These are phyloP conservation scores for Chaetodon trifascialis DNA, from an alignment of 2,113 vertebrate genomes.

Conservation along the genomic window DNA sequence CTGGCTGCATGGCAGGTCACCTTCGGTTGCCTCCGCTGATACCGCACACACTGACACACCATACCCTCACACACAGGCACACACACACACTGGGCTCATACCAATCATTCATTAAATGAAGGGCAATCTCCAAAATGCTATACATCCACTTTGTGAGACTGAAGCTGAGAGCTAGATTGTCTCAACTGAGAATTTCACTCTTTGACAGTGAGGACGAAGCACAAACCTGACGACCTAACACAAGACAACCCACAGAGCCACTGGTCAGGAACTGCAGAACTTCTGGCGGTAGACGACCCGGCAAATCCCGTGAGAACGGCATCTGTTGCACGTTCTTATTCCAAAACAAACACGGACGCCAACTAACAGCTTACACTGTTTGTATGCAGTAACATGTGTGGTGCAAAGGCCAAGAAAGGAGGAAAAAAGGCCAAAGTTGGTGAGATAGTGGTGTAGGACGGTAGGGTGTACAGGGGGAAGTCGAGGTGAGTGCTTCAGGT, in stretches of 20 bases:
- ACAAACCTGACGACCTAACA: not conserved
- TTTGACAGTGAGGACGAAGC: not conserved
- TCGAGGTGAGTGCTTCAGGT: no score
- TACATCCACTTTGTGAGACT: not conserved
- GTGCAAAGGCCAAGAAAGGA: not conserved
- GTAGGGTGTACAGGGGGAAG: no score
- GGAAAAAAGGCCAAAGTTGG: not conserved
- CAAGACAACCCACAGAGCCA: not conserved
- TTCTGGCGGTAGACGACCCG: not conserved
- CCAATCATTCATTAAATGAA: slow-evolving; percentile 36
- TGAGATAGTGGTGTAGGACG: not conserved
- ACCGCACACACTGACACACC: slow-evolving; percentile 42
- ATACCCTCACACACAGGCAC: slow-evolving; percentile 27
- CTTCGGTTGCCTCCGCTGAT: slow-evolving; percentile 34
- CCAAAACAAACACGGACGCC: not conserved
- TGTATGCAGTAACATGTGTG: not conserved
- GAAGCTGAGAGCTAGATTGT: no score
- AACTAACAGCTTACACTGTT: not conserved
- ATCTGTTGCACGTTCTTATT: not conserved
- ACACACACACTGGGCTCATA: slow-evolving; percentile 29
- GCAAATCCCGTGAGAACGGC: not conserved
- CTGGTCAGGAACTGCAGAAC: not conserved
- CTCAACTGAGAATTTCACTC: not conserved
- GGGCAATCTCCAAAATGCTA: not conserved
- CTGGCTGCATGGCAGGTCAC: slow-evolving; percentile 45